Conservation (phyloP, 64 coral and sea anemone species). For the Montipora foliosa region DNA sequence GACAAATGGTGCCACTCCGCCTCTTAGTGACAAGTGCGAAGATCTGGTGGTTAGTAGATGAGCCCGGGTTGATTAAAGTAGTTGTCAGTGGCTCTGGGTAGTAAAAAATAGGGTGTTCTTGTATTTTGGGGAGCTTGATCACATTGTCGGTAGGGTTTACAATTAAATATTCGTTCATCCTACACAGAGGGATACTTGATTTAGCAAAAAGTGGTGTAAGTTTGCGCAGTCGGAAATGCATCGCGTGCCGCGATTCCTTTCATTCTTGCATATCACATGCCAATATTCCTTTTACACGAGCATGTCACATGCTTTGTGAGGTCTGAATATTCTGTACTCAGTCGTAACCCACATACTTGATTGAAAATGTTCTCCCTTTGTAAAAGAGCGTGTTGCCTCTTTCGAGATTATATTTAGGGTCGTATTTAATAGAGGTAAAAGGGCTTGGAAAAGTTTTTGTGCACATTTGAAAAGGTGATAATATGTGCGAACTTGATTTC, state of each 20-base stretch:
- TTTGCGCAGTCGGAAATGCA: not conserved
- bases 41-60: conserved; percentile 87
- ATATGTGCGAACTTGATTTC: not conserved
- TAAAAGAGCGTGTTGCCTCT: not conserved
- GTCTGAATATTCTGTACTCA: too few species aligned
- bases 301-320: not conserved
- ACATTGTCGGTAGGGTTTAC: not conserved
- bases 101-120: not conserved
- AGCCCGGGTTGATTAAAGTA: not conserved
- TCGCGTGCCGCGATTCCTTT: not conserved
- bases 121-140: not conserved
- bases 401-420: not conserved
- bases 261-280: not conserved
- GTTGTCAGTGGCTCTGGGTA: not conserved
- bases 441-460: not conserved
- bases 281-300: not conserved
- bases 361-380: not conserved
- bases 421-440: not conserved
- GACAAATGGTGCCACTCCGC: conserved; percentile 21
- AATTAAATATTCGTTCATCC: not conserved
- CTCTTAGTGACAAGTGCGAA: conserved; percentile 70
- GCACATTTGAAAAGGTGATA: not conserved
- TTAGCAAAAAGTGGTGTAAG: too few species aligned
- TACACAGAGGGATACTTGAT: not conserved
- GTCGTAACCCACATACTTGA: not conserved